Evolutionary conservation across 1,140 invertebrate species (phyloP).

Genomic region (Penaeus vannamei): DNA sequence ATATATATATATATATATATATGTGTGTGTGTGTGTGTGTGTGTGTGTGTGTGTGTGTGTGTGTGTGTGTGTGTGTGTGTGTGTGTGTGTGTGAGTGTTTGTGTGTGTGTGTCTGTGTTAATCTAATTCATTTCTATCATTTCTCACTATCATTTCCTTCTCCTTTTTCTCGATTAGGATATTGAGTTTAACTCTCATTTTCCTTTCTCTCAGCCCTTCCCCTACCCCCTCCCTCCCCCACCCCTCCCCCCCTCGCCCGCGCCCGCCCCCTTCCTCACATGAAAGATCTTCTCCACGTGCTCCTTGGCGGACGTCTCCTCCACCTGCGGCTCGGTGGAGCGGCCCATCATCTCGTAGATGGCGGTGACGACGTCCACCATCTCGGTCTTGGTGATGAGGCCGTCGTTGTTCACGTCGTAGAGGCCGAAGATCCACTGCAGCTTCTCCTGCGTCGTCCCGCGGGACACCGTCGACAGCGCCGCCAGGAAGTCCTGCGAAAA

Average conservation of each 20-base stretch:
- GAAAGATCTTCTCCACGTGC: too few species aligned
- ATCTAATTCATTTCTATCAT: too few species aligned
- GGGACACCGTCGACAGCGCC: constrained; percentile 87
- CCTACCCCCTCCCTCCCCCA: constrained; percentile 82
- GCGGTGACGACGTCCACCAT: constrained; percentile 89
- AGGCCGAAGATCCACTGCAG: constrained; percentile 95
- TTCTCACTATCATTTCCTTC: too few species aligned
- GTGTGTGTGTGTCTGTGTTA: too few species aligned
- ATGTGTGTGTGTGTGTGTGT: too few species aligned
- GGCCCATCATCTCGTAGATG: constrained; percentile 75
- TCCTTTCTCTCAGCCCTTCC: constrained; percentile 91
- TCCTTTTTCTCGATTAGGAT: too few species aligned
- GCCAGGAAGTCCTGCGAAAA: constrained; percentile 80
- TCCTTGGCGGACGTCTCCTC: too few species aligned
- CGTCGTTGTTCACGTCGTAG: constrained; percentile 92
- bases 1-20: too few species aligned
- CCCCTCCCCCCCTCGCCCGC: constrained; percentile 83
- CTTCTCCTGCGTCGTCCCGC: constrained; percentile 90
- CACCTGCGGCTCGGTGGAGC: too few species aligned
- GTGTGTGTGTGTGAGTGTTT: too few species aligned
- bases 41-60: too few species aligned
- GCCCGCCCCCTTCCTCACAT: constrained; percentile 85
- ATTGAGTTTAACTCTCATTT: constrained; percentile 77
- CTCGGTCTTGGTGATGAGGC: constrained; percentile 87
- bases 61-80: too few species aligned